Evolutionary conservation across 1,140 invertebrate genomes (phyloP).

Genomic region (Drosophila bipectinata): DNA sequence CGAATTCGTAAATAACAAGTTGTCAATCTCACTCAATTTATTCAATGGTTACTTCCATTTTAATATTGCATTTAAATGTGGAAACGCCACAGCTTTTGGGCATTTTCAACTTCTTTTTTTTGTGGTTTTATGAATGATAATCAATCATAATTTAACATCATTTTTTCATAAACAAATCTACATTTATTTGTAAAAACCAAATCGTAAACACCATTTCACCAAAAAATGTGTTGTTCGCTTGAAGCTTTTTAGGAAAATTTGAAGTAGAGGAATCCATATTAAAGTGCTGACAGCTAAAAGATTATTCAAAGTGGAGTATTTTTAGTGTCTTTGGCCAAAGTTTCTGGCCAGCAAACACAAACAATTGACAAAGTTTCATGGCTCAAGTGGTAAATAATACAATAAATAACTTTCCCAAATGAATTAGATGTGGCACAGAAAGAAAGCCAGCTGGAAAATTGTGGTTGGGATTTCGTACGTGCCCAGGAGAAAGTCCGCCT

Average conservation of each 20-base stretch:
- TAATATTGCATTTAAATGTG: slow-evolving; percentile 5
- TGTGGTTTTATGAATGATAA: slow-evolving; percentile 9
- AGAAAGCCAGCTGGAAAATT: slow-evolving; percentile 45
- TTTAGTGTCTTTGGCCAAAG: slow-evolving; percentile 17
- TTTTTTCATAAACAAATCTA: too few species aligned
- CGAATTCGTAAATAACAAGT: slow-evolving; percentile 19
- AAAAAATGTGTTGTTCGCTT: too few species aligned
- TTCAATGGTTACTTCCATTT: slow-evolving; percentile 4
- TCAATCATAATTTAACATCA: slow-evolving; percentile 12
- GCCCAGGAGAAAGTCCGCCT: slow-evolving; percentile 28
- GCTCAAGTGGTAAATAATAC: slow-evolving; percentile 53
- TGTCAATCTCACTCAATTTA: slow-evolving; percentile 31
- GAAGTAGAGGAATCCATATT: slow-evolving; percentile 6
- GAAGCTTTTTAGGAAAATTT: background rate
- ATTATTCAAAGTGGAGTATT: slow-evolving; percentile 29
- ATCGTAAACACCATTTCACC: too few species aligned
- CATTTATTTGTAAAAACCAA: too few species aligned
- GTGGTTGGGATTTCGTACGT: slow-evolving; percentile 32
- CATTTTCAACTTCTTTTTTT: background rate
- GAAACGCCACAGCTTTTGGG: slow-evolving; percentile 1
- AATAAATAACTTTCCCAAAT: slow-evolving; percentile 54
- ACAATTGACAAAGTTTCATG: slow-evolving; percentile 51
- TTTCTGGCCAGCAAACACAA: slow-evolving; percentile 41
- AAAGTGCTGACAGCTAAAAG: slow-evolving; percentile 29
- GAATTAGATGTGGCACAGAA: slow-evolving; percentile 43